Evolutionary conservation across 2,797 vertebrate species (phyloP), one percentile per base, ranked within the genome.

Genomic region (Gila robusta): DNA sequence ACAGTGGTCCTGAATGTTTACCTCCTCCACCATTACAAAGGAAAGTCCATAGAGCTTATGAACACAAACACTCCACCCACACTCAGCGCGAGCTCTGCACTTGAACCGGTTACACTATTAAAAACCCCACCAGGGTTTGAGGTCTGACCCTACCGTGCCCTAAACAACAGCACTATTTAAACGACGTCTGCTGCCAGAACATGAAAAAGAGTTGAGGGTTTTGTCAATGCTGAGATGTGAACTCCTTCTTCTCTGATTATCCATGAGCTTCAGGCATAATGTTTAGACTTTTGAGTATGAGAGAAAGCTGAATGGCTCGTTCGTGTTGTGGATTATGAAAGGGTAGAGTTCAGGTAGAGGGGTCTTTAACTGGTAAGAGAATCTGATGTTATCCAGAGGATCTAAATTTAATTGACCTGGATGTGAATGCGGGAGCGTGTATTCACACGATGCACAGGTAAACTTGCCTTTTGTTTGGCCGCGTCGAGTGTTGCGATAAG

Each of bases 401-500:
- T 47, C 41, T 44, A 23, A 26, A 26, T 73, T 73, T 41, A 73
- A 44, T 19, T 6, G 23, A 14, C 76, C 35, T 79, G 76, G 35
- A 79, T 4, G 54, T 79, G 54, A 79, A 41, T 62, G 76, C 14
- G 54, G 54, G 35, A 32, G 77, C 32, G 26, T 21, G 79, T 39
- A 32, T 82, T 59, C 37, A 79, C 73, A 79, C 41, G 71, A 93
- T 79, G 23, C 37, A 44, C 37, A 41, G 56, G 56, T 62, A 92
- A 44, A 32, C 73, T 79, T 81, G 54, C 37, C 84, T 81, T 88
- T 76, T 87, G 47, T 79, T 89, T 56, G 44, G 83, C 87, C 39
- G 26, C 70, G 89, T 87, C 84, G 83, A 81, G 85, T 54, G 21
- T 39, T 79, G 32, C 71, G 89, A 91, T 92, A 90, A 78, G 84